Base-by-base conservation (phyloP, 2,888 invertebrate species). In the Allygus modestus region DNA sequence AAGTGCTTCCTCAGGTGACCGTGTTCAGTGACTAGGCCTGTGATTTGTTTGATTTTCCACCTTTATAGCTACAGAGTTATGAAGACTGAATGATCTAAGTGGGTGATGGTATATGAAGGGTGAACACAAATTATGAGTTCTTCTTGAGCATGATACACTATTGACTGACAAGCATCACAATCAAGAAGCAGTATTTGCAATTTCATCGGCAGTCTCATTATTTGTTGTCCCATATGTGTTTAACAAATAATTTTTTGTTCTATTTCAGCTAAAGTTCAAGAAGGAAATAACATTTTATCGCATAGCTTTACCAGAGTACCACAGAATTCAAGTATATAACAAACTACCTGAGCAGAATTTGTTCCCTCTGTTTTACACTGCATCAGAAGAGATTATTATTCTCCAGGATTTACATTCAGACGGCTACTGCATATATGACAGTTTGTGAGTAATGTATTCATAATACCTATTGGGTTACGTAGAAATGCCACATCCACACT, bases 221-320 rank as follows among this genome's bases (percentile, higher is more conserved):
- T 37, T 7, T 37, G 37, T 37, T 4, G 9, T 4, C 9, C 4
- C 9, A 37, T 37, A 9, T 37, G 37, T 37, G 37, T 7, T 37
- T 37, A 7, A 37, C 9, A 37, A 7, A 37, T 9, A 46, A 9
- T 1, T 15, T 2, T 15, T 15, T 46, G 46, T 11, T 46, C n/a
- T 9, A 28, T 65, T 65, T 65, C 17, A 65, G 65, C 31, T 65
- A 5, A 65, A 65, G 20, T 65, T 65, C 65, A 31, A 28, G 31
- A 65, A 65, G 28, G 65, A 65, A 65, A 65, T 28, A 15, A 28
- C 28, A 5, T 65, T 65, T 31, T 65, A 65, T 31, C 26, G 17
- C 0, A 28, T 28, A 5, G 65, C 65, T 28, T 15, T 65, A 31
- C 65, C 65, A 26, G 15, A 65, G 28, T 65, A 65, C 15, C 26